A percentile compares a stretch with the other conserved stretches of the same genome.
phyloP scores from a whole-genome alignment of 2,888 invertebrate species.

The Danaus chrysippus region DNA sequence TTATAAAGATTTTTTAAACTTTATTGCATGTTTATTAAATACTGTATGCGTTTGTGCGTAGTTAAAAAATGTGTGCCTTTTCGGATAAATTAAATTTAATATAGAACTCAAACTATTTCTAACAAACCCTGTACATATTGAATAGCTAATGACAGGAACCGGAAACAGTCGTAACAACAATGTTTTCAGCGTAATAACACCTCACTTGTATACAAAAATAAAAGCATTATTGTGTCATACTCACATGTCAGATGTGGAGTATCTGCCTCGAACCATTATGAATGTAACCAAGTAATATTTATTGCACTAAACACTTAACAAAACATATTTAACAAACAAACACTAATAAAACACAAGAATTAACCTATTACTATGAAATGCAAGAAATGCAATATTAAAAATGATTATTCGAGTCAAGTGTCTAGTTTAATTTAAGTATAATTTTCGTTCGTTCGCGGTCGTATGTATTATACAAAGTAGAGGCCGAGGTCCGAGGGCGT shows the following conservation, averaged over 20 bases:
- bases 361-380: too few relatives aligned
- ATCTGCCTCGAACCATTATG: constrained; percentile 73
- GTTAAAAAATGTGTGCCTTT: too few relatives aligned
- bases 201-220: constrained; percentile 2
- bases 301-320: background rate
- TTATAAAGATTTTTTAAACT: too few relatives aligned
- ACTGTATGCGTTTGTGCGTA: too few relatives aligned
- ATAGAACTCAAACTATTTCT: background rate
- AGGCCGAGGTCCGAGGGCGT: constrained; percentile 53
- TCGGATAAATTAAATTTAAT: constrained; percentile 8
- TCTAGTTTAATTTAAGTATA: constrained; percentile 42
- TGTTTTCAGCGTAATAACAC: constrained; percentile 19
- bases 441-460: constrained; percentile 57
- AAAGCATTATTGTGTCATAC: constrained; percentile 34
- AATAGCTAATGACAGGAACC: constrained; percentile 28
- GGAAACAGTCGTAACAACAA: constrained; percentile 25
- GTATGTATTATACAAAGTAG: constrained; percentile 45
- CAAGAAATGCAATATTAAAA: too few relatives aligned
- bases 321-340: constrained; percentile 7
- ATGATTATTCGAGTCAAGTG: constrained; percentile 33
- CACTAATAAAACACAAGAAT: background rate
- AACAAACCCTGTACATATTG: constrained; percentile 12
- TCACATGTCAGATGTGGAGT: constrained; percentile 73
- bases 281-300: constrained; percentile 5
- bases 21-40: too few relatives aligned